Percentiles rank a stretch among this genome's conserved stretches.
phyloP scores from a whole-genome alignment of 2,888 invertebrate genomes.

The Chymomyza caudatula region DNA sequence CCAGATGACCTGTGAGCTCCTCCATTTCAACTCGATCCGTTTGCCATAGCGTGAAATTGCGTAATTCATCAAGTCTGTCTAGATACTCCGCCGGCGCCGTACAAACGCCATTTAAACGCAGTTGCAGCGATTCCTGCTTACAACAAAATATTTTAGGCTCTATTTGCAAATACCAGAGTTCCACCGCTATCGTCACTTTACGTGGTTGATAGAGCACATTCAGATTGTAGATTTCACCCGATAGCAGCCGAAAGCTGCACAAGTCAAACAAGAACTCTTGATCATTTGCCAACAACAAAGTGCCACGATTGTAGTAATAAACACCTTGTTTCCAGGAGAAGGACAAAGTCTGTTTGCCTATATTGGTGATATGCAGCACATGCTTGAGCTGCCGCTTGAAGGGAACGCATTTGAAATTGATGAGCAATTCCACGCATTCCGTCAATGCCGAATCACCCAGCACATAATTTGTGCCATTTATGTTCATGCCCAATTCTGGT shows the following conservation, averaged over 20 bases:
- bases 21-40: constrained; percentile 27
- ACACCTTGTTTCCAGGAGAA: constrained; percentile 61
- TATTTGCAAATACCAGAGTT: constrained; percentile 61
- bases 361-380: constrained; percentile 57
- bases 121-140: constrained; percentile 44
- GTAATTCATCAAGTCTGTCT: constrained; percentile 39
- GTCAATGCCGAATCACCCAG: constrained; percentile 20
- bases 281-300: constrained; percentile 51
- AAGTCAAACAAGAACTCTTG: constrained; percentile 66
- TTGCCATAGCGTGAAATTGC: constrained; percentile 36
- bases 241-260: constrained; percentile 54
- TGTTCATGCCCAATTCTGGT: constrained; percentile 50
- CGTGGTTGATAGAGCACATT: constrained; percentile 66
- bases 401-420: constrained; percentile 58
- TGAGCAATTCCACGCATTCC: constrained; percentile 42
- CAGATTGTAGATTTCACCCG: constrained; percentile 48
- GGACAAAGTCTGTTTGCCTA: constrained; percentile 58
- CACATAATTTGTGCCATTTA: constrained; percentile 58
- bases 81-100: constrained; percentile 54
- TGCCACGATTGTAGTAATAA: constrained; percentile 51
- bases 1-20: constrained; percentile 36
- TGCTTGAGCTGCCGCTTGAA: constrained; percentile 44
- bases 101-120: constrained; percentile 62
- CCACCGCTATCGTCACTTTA: constrained; percentile 52
- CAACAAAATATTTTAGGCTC: constrained; percentile 63